Evolutionary conservation across 2,113 vertebrate species (phyloP), one percentile per base, ranked within the genome.

Genomic region (Phylloscopus trochilus): DNA sequence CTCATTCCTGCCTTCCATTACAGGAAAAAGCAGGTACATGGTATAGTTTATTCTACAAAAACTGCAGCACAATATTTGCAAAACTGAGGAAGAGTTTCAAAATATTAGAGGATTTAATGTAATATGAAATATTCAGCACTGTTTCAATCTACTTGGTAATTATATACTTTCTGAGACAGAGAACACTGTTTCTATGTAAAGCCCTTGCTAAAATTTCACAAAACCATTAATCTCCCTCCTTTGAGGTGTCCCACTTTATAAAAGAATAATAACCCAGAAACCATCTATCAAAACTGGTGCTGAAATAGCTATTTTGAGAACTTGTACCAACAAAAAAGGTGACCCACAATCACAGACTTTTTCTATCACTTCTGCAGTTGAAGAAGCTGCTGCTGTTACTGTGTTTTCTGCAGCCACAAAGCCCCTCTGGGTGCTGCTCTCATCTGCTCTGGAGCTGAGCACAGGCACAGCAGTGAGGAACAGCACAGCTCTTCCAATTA

Each of bases 281-380:
- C 15, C 75, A 72, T 68, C 79, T 28, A 37, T 90, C 75, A 55
- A 63, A 93, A 67, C 2, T 0, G 0, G 59, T 33, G 64, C 90
- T 89, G 67, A 67, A 93, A 69, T 5, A 75, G 58, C 89, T 96
- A 87, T 91, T 92, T 85, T 66, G 72, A 81, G 90, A 85, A 77
- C 58, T 44, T 3, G 41, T 31, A 74, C 59, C 39, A 73, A 75
- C 60, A 77, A 59, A 88, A 92, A 79, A 53, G 51, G 92, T 91
- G 85, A 89, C 87, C 87, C 59, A 74, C 58, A 58, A 69, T 31
- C 52, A 16, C 8, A 47, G 90, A 51, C 43, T 39, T 70, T 73
- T 67, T 31, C 8, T 62, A 53, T 58, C 30, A 1, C 51, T 88
- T 70, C 41, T 87, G 30, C 37, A 82, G 47, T 4, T 78, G 31